Base-by-base conservation (phyloP, 2,113 vertebrate species). In the Carassius gibelio region DNA sequence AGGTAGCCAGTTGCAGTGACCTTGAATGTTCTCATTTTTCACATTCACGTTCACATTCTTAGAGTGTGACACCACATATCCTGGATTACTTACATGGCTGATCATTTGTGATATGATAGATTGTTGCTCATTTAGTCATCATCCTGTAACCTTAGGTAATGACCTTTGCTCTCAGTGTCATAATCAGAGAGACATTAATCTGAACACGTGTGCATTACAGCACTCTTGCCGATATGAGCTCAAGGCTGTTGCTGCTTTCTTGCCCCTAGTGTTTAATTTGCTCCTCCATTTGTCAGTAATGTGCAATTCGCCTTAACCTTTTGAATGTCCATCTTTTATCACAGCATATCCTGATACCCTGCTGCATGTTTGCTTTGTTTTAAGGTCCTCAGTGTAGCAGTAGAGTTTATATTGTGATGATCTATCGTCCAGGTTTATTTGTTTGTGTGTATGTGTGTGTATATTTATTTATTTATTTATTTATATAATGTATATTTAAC, bases 251-350 rank as follows among this genome's bases (percentile, higher is more conserved):
- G 61, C 61, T 66, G 36, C 78, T 62, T 48, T 50, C 61, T 30
- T 15, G 7, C 36, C 38, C 61, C 78, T 30, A 14, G 59, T 66
- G 38, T 66, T 52, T 64, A 64, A 81, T 81, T 81, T 66, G 50
- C n/a, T 30, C 78, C 78, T 66, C 42, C n/a, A 26, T 81, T 50
- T 64, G 36, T 64, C 78, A 21, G 17, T 23, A 30, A 8, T 66
- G 59, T 19, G 61, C 78, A 45, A 15, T 48, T 50, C 1, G n/a
- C 8, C 38, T 17, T 64, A 81, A 81, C 61, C 78, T 48, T 66
- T 81, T n/a, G 59, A 81, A 64, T 80, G 77, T 64, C 55, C 77
- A 80, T 81, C 59, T 81, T 81, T 64, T 81, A 81, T 50, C 30
- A 30, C 42, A 17, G 42, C 21, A 38, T 42, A 61, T 11, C 42